phyloP scores from a whole-genome alignment of 2,888 invertebrate species.

The Julus scandinavius region DNA sequence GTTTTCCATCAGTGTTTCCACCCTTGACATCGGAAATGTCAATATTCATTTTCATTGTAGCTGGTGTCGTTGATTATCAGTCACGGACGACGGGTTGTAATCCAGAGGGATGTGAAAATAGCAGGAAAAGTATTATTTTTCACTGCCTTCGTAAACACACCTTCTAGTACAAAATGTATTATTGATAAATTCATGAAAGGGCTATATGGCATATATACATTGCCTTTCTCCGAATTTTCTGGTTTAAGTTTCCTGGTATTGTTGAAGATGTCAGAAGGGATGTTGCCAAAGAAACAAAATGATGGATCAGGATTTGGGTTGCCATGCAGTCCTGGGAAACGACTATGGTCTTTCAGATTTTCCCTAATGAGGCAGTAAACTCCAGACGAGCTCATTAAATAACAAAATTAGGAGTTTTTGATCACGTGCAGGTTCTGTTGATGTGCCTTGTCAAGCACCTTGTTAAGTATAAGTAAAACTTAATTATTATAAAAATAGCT shows the following conservation, averaged over 20 bases:
- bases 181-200: conserved; percentile 10
- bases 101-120: neutral
- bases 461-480: neutral
- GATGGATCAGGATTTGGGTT: neutral
- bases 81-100: neutral
- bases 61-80: conserved; percentile 8
- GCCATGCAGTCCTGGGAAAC: neutral
- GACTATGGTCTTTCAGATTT: neutral
- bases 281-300: conserved; percentile 30
- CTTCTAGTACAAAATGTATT: conserved; percentile 4
- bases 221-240: neutral
- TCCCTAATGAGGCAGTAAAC: neutral
- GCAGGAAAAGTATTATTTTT: conserved; percentile 7
- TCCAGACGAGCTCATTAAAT: neutral
- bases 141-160: neutral
- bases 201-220: neutral
- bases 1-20: neutral
- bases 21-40: neutral
- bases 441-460: neutral
- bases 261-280: conserved; percentile 4
- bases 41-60: conserved; percentile 22
- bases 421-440: neutral
- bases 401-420: neutral
- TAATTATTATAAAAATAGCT: no score
- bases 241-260: neutral